Base-by-base conservation (phyloP, 2,113 vertebrate genomes). In the Okapia johnstoni region DNA sequence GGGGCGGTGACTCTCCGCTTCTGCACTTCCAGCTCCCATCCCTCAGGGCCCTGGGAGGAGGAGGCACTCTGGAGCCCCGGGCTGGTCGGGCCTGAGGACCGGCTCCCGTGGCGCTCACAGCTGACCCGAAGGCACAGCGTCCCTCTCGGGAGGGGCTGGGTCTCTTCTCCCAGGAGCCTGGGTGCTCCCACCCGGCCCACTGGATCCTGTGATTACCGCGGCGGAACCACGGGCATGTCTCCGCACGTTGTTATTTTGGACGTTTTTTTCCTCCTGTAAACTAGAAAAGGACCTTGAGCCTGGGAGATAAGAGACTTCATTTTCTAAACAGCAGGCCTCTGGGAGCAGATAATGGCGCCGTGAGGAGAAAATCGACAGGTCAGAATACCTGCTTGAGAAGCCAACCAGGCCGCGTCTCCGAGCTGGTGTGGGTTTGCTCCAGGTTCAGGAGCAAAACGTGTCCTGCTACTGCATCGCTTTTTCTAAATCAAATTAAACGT, bases 1-100 rank as follows among this genome's bases (percentile, higher is more conserved):
- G 5, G 43, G 4, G 55, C 15, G 0, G 13, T 1, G 54, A 26
- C 13, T 25, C 12, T 2, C 60, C 0, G 9, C 12, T 2, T 0
- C 36, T 0, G n/a, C 14, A 4, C 13, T 50, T 16, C 33, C 7
- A 12, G 55, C 46, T 55, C 23, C 36, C n/a, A 2, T 2, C 28
- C 60, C 0, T 43, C 23, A 0, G 50, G 70, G 3, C 36, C 70
- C 8, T 2, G 5, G 40, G 0, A 12, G 26, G 33, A 0, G n/a
- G 10, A 2, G 9, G 19, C 40, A 3, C 26, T 23, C 26, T 13
- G 0, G 70, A 25, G 87, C 2, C 30, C 21, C 26, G 3, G n/a
- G 52, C 6, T 3, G 13, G 14, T 28, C 40, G 28, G 25, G 66
- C 33, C 10, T 21, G 80, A 85, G 60, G 54, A 4, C 43, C 16